A percentile compares a stretch with the other conserved stretches of the same genome.
These are phyloP conservation scores for Enteromius radiatus DNA, from an alignment of 2,797 vertebrate species.

Conservation along the genomic window DNA sequence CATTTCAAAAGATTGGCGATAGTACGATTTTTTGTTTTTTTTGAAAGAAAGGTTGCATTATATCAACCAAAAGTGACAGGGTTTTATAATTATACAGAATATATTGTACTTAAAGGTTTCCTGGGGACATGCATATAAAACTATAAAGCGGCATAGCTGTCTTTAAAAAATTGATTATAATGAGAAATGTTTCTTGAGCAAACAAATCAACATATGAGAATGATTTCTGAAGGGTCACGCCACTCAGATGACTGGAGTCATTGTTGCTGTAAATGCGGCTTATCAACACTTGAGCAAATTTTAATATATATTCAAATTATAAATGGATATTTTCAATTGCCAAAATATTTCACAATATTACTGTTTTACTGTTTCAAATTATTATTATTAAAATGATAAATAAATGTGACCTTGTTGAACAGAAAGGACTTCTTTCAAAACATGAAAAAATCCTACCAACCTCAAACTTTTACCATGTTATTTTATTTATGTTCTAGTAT, in stretches of 20 bases:
- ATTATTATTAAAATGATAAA: no score
- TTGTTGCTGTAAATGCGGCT: neutral
- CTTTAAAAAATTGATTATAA: neutral
- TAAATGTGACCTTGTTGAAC: neutral
- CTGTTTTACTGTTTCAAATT: neutral
- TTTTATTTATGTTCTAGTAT: neutral
- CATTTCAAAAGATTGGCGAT: constrained; percentile 1
- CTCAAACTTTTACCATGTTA: neutral
- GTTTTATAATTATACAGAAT: neutral
- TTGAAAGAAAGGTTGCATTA: neutral
- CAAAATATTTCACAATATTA: neutral
- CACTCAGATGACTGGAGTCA: neutral
- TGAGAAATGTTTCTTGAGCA: neutral
- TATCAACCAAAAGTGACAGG: neutral
- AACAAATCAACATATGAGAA: neutral
- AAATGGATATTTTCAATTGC: neutral
- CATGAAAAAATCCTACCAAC: neutral
- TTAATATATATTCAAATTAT: neutral
- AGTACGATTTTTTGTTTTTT: neutral
- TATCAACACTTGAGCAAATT: neutral
- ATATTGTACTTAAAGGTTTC: neutral
- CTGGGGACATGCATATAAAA: constrained; percentile 1
- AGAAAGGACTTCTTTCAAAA: neutral
- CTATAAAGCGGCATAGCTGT: neutral
- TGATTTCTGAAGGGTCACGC: neutral